A percentile compares a stretch with the other conserved stretches of the same genome.
These are phyloP conservation scores for Gymnobelideus leadbeateri DNA, from an alignment of 2,113 vertebrate species.

Conservation along the genomic window DNA sequence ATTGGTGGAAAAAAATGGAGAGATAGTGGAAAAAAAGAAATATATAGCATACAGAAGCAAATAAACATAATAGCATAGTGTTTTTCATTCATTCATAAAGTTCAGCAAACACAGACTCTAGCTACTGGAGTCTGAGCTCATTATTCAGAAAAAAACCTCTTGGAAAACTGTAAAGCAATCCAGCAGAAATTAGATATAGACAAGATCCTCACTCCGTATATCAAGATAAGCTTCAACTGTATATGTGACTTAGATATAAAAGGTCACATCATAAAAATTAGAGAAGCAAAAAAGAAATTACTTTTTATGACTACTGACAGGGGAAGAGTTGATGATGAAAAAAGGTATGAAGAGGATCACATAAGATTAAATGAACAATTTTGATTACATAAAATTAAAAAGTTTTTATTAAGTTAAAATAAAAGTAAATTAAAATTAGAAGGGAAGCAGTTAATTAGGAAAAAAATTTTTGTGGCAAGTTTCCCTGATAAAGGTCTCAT, in stretches of 20 bases:
- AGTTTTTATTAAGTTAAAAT: neutral
- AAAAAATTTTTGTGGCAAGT: no score
- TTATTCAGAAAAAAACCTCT: no score
- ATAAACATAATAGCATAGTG: no score
- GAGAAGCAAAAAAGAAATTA: neutral
- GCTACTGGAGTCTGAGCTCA: no score
- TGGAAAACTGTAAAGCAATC: neutral
- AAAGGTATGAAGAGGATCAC: neutral
- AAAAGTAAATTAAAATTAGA: no score
- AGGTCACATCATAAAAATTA: neutral
- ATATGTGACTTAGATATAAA: neutral
- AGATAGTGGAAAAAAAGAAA: no score
- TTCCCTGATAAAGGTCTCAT: no score
- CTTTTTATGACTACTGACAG: neutral
- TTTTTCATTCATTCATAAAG: no score
- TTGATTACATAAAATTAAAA: neutral
- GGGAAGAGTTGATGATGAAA: neutral
- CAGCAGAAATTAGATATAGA: neutral
- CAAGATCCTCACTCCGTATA: neutral
- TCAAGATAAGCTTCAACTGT: neutral
- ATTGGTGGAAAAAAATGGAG: no score
- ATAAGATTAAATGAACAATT: neutral
- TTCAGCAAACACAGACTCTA: no score
- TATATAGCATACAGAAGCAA: no score
- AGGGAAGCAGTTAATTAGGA: no score